phyloP scores from a whole-genome alignment of 2,113 vertebrate species.

The Columbina picui region DNA sequence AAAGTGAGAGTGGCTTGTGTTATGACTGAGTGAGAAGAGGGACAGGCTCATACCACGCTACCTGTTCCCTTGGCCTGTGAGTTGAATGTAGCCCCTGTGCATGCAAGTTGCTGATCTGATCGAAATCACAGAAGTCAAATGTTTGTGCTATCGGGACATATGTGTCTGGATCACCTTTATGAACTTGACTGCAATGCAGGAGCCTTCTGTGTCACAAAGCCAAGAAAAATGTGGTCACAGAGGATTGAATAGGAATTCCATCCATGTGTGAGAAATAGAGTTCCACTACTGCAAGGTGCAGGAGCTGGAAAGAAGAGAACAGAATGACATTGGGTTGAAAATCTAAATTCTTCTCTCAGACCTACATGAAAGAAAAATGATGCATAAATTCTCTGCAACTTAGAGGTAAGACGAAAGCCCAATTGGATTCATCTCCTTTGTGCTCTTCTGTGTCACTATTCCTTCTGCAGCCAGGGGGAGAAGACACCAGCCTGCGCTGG shows the following conservation, averaged over 20 bases:
- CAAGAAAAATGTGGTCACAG: neutral
- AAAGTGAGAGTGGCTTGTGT: neutral
- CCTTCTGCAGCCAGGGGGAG: neutral
- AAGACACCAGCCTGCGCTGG: neutral
- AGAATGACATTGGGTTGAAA: neutral
- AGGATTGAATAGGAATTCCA: fast-evolving
- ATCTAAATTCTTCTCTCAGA: neutral
- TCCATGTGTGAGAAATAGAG: neutral
- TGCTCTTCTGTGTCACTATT: neutral
- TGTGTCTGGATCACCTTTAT: neutral
- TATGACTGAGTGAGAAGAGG: neutral
- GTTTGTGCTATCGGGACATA: neutral
- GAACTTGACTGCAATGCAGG: neutral
- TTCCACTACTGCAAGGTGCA: neutral
- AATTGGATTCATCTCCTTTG: neutral
- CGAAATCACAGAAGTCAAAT: neutral
- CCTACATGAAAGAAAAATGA: neutral
- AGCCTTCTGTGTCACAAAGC: neutral
- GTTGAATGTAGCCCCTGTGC: fast-evolving
- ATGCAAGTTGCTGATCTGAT: neutral
- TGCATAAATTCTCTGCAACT: neutral
- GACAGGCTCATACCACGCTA: neutral
- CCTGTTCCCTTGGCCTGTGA: neutral
- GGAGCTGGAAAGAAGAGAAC: neutral
- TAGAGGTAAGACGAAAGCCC: neutral